phyloP scores from a whole-genome alignment of 2,113 vertebrate species.

The Urocitellus parryii region DNA sequence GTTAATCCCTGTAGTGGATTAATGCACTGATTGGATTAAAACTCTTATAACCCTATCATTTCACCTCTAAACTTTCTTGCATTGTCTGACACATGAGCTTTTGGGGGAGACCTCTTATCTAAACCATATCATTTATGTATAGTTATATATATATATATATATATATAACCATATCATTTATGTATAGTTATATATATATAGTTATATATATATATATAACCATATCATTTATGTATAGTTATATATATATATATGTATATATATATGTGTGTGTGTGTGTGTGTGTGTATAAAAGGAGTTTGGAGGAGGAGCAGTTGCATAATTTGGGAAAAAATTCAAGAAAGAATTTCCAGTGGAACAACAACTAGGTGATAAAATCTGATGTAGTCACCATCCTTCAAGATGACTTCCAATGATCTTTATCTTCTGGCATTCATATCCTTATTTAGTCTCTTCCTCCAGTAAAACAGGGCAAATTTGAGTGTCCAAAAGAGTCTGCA shows the following conservation, averaged over 20 bases:
- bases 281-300: neutral
- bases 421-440: neutral
- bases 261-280: neutral
- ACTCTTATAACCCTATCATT: too few species aligned
- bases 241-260: neutral
- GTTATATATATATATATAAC: neutral
- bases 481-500: neutral
- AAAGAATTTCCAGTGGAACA: neutral
- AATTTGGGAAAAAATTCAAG: neutral
- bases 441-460: neutral
- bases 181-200: neutral
- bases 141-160: neutral
- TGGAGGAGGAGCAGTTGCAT: neutral
- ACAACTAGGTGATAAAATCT: neutral
- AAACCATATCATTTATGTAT: too few species aligned
- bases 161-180: too few species aligned
- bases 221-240: too few species aligned
- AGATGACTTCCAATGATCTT: neutral
- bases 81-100: too few species aligned
- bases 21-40: too few species aligned
- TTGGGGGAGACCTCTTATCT: too few species aligned
- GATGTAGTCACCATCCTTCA: neutral
- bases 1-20: too few species aligned
- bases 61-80: too few species aligned
- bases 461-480: neutral